phyloP scores from a whole-genome alignment of 2,888 invertebrate species.

The Coleophora flavipennella region DNA sequence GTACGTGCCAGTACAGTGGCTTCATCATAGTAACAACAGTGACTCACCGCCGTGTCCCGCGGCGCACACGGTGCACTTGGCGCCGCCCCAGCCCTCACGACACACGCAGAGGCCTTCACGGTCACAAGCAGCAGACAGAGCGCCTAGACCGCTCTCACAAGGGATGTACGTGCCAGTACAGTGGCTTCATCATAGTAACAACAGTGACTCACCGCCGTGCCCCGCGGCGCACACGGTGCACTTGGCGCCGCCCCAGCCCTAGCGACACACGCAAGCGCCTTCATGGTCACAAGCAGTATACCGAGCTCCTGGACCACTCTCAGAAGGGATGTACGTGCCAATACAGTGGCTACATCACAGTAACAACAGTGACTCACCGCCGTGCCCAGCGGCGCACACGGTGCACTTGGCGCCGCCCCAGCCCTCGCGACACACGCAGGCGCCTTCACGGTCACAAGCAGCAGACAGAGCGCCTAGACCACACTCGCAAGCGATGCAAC shows the following conservation, averaged over 20 bases:
- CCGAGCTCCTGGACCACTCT: slow-evolving; percentile 83
- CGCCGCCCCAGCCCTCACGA: slow-evolving; percentile 78
- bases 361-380: slow-evolving; percentile 29
- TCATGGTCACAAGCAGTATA: slow-evolving; percentile 79
- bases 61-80: slow-evolving; percentile 79
- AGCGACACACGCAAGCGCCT: slow-evolving; percentile 84
- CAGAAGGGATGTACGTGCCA: slow-evolving; percentile 79
- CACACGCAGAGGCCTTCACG: slow-evolving; percentile 84
- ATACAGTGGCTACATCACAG: slow-evolving; percentile 52
- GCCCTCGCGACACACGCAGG: slow-evolving; percentile 81
- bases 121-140: slow-evolving; percentile 80
- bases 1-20: too few relatives aligned
- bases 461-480: slow-evolving; percentile 79
- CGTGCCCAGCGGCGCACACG: slow-evolving; percentile 66
- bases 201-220: slow-evolving; percentile 33
- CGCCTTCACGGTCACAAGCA: slow-evolving; percentile 82
- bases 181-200: slow-evolving; percentile 29
- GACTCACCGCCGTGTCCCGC: slow-evolving; percentile 41
- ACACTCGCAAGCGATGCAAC: slow-evolving; percentile 85
- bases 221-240: slow-evolving; percentile 77
- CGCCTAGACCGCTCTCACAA: slow-evolving; percentile 86
- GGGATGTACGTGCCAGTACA: slow-evolving; percentile 76
- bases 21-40: too few relatives aligned
- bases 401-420: slow-evolving; percentile 83
- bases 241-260: slow-evolving; percentile 79